Percentiles rank a stretch among this genome's conserved stretches.
These are phyloP conservation scores for Seira ritae DNA, from an alignment of 2,888 invertebrate species.

Conservation along the genomic window DNA sequence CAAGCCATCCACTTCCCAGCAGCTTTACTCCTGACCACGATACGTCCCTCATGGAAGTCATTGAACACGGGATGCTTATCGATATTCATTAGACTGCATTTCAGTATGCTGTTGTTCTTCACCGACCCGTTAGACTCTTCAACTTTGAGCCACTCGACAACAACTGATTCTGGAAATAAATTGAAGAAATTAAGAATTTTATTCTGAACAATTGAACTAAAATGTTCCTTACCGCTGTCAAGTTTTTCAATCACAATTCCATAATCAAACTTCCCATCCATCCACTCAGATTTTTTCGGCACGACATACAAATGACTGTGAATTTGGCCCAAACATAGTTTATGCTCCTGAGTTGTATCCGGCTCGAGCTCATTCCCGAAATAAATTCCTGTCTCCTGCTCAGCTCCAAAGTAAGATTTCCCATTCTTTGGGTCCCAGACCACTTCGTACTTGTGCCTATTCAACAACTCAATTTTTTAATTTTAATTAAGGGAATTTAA, in stretches of 20 bases:
- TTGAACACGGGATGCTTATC: constrained; percentile 43
- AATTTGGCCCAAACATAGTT: constrained; percentile 46
- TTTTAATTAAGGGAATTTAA: not conserved
- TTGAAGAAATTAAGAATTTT: constrained; percentile 10
- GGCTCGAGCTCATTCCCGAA: constrained; percentile 20
- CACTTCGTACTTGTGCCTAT: constrained; percentile 35
- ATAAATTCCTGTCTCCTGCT: not conserved
- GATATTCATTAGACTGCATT: constrained; percentile 21
- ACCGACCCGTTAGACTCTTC: constrained; percentile 1
- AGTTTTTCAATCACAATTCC: constrained; percentile 47
- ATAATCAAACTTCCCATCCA: constrained; percentile 40
- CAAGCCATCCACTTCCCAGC: not conserved
- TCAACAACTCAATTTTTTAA: not conserved
- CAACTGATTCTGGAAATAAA: constrained; percentile 19
- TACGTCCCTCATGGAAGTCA: constrained; percentile 41
- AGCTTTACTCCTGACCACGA: constrained; percentile 21
- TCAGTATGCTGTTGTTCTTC: not conserved
- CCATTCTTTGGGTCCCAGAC: constrained; percentile 9
- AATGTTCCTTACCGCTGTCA: constrained; percentile 6
- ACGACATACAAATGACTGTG: constrained; percentile 53
- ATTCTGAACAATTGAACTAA: not conserved
- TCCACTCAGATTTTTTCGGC: constrained; percentile 1
- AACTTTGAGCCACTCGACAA: constrained; percentile 46
- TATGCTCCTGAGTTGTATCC: constrained; percentile 41
- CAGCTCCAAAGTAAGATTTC: constrained; percentile 5